These are phyloP conservation scores for Cremastinae sp. DNA, from an alignment of 2,888 invertebrate species.

Conservation along the genomic window DNA sequence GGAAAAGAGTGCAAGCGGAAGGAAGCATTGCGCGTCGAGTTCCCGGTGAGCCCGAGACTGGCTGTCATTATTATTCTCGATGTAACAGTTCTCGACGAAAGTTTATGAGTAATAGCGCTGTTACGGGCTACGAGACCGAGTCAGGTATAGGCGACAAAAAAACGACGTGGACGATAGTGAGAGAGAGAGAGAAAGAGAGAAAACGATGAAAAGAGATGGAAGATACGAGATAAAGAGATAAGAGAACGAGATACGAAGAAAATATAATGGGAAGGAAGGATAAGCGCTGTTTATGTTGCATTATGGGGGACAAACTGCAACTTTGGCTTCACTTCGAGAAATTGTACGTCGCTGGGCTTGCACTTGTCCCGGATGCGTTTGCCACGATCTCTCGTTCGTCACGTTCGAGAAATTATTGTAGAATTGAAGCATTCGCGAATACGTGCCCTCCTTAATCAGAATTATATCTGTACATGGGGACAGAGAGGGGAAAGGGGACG, in stretches of 20 bases:
- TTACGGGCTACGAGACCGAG: not conserved
- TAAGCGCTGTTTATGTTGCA: not conserved
- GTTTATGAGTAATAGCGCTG: constrained; percentile 7
- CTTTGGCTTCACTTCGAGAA: not conserved
- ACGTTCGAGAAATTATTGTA: constrained; percentile 29
- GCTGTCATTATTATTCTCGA: constrained; percentile 16
- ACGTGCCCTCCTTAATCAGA: not conserved
- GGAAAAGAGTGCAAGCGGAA: not conserved
- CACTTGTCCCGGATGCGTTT: not conserved
- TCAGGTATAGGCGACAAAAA: not conserved
- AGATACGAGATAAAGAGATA: constrained; percentile 11
- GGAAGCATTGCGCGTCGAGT: not conserved
- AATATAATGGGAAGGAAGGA: constrained; percentile 8
- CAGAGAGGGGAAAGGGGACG: not conserved
- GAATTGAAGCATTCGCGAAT: not conserved
- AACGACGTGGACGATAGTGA: not conserved
- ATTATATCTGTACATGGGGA: not conserved
- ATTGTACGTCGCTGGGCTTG: too few species aligned
- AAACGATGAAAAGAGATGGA: not conserved
- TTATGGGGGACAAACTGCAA: not conserved
- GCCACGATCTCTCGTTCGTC: constrained; percentile 14
- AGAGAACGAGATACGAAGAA: too few species aligned
- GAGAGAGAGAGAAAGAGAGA: not conserved
- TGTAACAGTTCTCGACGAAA: constrained; percentile 22
- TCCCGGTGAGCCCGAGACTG: not conserved